phyloP scores from a whole-genome alignment of 2,797 vertebrate genomes.

The Natrix natrix region DNA sequence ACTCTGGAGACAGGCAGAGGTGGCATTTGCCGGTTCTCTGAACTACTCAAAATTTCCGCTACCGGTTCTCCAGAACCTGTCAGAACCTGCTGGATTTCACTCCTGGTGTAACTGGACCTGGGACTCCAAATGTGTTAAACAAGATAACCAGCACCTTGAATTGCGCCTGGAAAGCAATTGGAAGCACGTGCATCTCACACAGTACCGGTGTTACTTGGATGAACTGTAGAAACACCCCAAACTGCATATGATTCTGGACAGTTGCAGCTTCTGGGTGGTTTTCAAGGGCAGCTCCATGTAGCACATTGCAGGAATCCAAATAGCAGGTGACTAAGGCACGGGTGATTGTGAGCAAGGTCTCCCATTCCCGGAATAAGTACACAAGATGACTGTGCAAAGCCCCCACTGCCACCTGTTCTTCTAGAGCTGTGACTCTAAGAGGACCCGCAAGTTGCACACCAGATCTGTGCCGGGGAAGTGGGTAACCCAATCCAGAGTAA shows the following conservation, averaged over 20 bases:
- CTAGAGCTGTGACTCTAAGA: neutral
- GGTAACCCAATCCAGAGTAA: neutral
- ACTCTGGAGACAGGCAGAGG: no score
- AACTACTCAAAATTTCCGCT: no score
- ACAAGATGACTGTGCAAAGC: neutral
- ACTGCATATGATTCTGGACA: neutral
- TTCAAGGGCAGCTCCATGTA: no score
- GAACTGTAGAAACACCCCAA: neutral
- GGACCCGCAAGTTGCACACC: neutral
- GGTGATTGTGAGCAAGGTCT: neutral
- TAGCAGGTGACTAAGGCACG: neutral
- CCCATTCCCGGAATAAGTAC: neutral
- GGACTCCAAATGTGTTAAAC: neutral
- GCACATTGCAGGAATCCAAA: no score
- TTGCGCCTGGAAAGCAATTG: neutral
- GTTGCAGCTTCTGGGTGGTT: neutral
- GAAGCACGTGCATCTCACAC: neutral
- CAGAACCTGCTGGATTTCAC: no score
- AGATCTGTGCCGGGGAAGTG: neutral
- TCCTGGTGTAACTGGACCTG: no score
- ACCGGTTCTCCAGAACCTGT: no score
- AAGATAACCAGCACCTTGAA: neutral
- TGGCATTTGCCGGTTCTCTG: no score
- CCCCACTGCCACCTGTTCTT: neutral
- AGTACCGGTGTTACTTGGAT: neutral